Base-by-base conservation (phyloP, 2,113 vertebrate genomes). In the Ondatra zibethicus region DNA sequence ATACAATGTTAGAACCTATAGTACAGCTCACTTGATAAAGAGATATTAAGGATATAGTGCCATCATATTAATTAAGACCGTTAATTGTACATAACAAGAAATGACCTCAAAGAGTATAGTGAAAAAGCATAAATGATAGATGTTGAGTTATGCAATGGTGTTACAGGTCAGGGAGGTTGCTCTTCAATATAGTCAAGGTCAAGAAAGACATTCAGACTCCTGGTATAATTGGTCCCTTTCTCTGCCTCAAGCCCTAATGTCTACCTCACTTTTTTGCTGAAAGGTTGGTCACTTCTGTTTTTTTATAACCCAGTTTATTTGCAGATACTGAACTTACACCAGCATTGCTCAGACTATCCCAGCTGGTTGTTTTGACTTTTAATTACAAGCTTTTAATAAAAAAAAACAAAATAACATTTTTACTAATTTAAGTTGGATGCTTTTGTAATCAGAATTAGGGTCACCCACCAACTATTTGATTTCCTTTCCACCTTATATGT, bases 31-130 rank as follows among this genome's bases (percentile, higher is more conserved):
- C 3, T 82, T 96, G 61, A 82, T 89, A 70, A 29, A 88, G 55
- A 68, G 86, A 89, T 94, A 95, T 50, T 91, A 87, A 89, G 7
- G 27, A 91, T 80, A 91, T 89, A 85, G 8, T 86, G 58, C n/a
- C 29, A 61, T 88, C 88, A 27, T 11, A 33, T 91, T 95, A 95
- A 87, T 96, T 90, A 87, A 90, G 77, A 72, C 42, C 80, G 3
- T 90, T 93, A n/a, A 81, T 76, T 91, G 9, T 17, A 89, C n/a
- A 89, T 19, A 85, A 50, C 7, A 89, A 31, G 39, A 96, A 89
- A 47, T 58, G 5, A 91, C 82, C 36, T 63, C 45, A 27, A 91
- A n/a, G 1, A 90, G 13, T 95, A 96, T 88, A 65, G 36, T 55
- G 65, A 88, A 89, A 96, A 63, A 7, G 25, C 14, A 9, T 80